A percentile compares a stretch with the other conserved stretches of the same genome.
Evolutionary conservation across 2,797 vertebrate species (phyloP).

Genomic region (Pseudomugil tenellus): DNA sequence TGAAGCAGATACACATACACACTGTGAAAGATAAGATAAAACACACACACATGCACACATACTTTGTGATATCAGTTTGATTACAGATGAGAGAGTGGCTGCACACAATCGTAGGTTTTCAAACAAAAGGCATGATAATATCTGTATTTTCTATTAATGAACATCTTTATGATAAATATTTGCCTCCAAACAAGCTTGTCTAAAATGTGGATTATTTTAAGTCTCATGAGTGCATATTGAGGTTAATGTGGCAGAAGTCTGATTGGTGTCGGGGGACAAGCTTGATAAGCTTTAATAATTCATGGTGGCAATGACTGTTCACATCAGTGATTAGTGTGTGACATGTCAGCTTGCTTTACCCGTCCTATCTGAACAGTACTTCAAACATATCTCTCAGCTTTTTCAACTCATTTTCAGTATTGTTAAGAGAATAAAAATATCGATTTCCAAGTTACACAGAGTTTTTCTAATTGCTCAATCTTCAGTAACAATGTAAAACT

Average conservation of each 20-base stretch:
- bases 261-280: slow-evolving; percentile 30
- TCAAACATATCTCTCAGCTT: neutral
- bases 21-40: too few species aligned
- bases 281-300: slow-evolving; percentile 52
- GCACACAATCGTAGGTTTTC: neutral
- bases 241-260: slow-evolving; percentile 22
- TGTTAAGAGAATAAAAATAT: neutral
- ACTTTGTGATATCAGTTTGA: neutral
- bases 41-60: neutral
- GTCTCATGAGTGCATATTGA: slow-evolving; percentile 48
- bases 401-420: neutral
- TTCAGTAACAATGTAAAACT: too few species aligned
- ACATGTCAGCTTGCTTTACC: neutral
- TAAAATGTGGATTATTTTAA: slow-evolving; percentile 36
- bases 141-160: neutral
- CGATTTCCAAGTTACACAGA: neutral
- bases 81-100: neutral
- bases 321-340: slow-evolving; percentile 32
- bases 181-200: slow-evolving; percentile 17
- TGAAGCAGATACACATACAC: slow-evolving; percentile 1
- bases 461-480: too few species aligned
- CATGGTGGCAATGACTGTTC: slow-evolving; percentile 39
- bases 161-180: neutral
- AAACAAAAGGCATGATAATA: neutral
- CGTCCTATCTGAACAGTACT: neutral